phyloP scores from a whole-genome alignment of 2,888 invertebrate genomes.

The Ornithoptera alexandrae region DNA sequence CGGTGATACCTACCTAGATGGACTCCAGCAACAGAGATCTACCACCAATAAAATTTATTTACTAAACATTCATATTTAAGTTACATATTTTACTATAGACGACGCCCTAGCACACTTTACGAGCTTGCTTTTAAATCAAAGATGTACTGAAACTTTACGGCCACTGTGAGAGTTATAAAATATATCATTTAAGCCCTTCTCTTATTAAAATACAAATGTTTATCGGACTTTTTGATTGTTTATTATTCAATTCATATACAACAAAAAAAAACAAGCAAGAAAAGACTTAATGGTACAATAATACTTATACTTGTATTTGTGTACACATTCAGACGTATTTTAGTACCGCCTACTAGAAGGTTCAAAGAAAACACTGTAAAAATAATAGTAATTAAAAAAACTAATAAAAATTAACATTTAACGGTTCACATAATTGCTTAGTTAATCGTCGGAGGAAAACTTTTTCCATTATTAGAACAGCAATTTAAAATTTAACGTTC shows the following conservation, averaged over 20 bases:
- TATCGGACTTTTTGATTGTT: too few relatives aligned
- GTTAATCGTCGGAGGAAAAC: constrained; percentile 49
- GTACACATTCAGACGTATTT: not conserved
- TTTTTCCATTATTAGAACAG: constrained; percentile 58
- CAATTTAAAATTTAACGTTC: constrained; percentile 33
- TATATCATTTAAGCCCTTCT: too few relatives aligned
- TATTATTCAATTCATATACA: too few relatives aligned
- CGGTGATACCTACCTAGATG: too few relatives aligned
- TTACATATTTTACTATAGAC: not conserved
- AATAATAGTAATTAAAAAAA: not conserved
- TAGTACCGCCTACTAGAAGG: not conserved
- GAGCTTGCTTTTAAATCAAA: not conserved
- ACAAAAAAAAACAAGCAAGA: too few relatives aligned
- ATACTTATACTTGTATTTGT: not conserved
- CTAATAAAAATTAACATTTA: constrained; percentile 20
- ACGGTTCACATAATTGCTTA: constrained; percentile 45
- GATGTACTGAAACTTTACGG: not conserved
- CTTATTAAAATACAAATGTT: too few relatives aligned
- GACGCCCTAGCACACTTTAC: not conserved
- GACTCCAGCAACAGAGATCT: too few relatives aligned
- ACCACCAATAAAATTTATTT: not conserved
- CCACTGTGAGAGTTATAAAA: not conserved
- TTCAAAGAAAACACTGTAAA: not conserved
- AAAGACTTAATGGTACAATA: too few relatives aligned
- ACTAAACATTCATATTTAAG: not conserved